Base-by-base conservation (phyloP, 2,113 vertebrate genomes). In the Malaclemys terrapin region DNA sequence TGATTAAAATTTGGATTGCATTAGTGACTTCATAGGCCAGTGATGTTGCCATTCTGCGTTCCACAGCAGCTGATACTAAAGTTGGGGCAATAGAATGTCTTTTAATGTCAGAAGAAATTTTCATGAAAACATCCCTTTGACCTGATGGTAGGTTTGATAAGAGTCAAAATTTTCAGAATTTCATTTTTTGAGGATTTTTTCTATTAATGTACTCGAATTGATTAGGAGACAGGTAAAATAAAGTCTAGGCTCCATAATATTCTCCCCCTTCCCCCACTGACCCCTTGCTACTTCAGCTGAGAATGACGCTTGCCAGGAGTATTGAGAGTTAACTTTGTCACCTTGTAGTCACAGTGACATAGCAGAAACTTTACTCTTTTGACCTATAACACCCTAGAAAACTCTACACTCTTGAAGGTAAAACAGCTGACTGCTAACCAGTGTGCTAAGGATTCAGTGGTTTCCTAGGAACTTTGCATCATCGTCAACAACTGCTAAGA, bases 11-110 rank as follows among this genome's bases (percentile, higher is more conserved):
- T 80, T 4, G 17, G 1, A 82, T 72, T 84, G 3, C 25, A 52
- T 62, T 1, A 49, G 7, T 24, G 20, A 42, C 29, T 56, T 91
- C 29, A 56, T 49, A 56, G 88, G 42, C 3, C 0, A 19, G 0
- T 22, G 0, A 1, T 88, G 8, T 31, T 1, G 0, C 14, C 0
- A 7, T 82, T 94, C 62, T 78, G 35, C 2, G 17, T 2, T 47
- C 16, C 14, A 47, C 4, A 91, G 52, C 6, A 89, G 8, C 4
- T 82, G 56, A 49, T 4, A 53, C 24, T 89, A 84, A 84, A 76
- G 75, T 85, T 69, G 78, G 29, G 29, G 35, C 4, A 4, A 7
- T 80, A 47, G 25, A 79, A 16, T 54, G 7, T 86, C 50, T 2
- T 1, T 13, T 38, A 38, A 1, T 11, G 1, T 91, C 3, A 8